phyloP scores from a whole-genome alignment of 2,113 vertebrate species.

The Malurus melanocephalus region DNA sequence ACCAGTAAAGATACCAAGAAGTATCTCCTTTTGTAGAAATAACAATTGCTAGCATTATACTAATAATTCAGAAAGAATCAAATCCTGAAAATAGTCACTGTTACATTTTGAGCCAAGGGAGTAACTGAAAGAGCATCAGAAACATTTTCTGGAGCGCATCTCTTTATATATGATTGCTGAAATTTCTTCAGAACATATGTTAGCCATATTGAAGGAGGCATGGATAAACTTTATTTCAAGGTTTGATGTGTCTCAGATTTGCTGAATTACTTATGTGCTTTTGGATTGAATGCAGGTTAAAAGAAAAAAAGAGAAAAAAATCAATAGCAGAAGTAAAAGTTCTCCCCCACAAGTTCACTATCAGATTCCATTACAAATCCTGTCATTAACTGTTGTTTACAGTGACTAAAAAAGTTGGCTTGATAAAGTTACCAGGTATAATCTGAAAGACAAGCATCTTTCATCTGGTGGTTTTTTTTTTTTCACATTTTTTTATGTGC shows the following conservation, averaged over 20 bases:
- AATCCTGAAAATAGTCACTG: constrained; percentile 8
- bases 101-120: constrained; percentile 22
- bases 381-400: background rate
- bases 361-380: background rate
- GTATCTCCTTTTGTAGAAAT: constrained; percentile 16
- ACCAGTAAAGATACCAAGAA: background rate
- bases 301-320: background rate
- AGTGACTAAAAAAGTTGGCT: background rate
- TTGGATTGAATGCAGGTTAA: constrained; percentile 8
- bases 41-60: constrained; percentile 25
- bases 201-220: constrained; percentile 62
- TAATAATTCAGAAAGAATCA: constrained; percentile 18
- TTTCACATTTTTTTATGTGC: background rate
- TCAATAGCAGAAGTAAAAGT: background rate
- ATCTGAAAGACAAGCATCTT: background rate
- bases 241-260: constrained; percentile 48
- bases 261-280: constrained; percentile 18
- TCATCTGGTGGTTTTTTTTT: too few species aligned
- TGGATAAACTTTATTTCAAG: constrained; percentile 54
- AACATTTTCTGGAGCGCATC: constrained; percentile 59
- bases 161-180: constrained; percentile 46
- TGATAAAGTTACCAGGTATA: background rate
- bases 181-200: constrained; percentile 71
- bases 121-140: constrained; percentile 54
- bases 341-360: background rate